phyloP scores from a whole-genome alignment of 2,113 vertebrate genomes.

The Zosterops japonicus region DNA sequence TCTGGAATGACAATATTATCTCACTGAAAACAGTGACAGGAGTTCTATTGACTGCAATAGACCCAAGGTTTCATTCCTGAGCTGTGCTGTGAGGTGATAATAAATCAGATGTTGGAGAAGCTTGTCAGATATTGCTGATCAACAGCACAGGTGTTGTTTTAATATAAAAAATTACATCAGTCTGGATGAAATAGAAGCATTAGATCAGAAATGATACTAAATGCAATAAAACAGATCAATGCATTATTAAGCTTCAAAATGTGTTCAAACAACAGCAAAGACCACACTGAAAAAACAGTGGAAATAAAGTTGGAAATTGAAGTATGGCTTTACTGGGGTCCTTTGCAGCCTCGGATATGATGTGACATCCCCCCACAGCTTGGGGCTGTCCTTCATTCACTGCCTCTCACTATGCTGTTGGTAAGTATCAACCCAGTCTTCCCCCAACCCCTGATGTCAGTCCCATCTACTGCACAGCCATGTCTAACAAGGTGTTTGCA shows the following conservation, averaged over 20 bases:
- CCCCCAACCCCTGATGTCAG: not conserved
- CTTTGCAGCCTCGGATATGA: not conserved
- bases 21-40: not conserved
- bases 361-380: not conserved
- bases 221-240: not conserved
- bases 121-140: not conserved
- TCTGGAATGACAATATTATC: not conserved
- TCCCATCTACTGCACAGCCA: not conserved
- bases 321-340: not conserved
- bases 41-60: not conserved
- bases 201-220: not conserved
- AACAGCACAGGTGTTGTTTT: not conserved
- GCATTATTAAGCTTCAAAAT: not conserved
- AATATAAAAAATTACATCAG: not conserved
- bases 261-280: not conserved
- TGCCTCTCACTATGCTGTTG: not conserved
- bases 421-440: not conserved
- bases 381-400: not conserved
- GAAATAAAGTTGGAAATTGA: not conserved
- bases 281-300: not conserved
- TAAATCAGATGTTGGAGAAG: not conserved
- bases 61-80: not conserved
- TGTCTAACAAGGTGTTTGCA: not conserved
- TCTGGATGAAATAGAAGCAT: not conserved
- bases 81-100: not conserved